Percentiles rank a stretch among this genome's conserved stretches.
phyloP scores from a whole-genome alignment of 2,888 invertebrate species.

The Notodonta ziczac region DNA sequence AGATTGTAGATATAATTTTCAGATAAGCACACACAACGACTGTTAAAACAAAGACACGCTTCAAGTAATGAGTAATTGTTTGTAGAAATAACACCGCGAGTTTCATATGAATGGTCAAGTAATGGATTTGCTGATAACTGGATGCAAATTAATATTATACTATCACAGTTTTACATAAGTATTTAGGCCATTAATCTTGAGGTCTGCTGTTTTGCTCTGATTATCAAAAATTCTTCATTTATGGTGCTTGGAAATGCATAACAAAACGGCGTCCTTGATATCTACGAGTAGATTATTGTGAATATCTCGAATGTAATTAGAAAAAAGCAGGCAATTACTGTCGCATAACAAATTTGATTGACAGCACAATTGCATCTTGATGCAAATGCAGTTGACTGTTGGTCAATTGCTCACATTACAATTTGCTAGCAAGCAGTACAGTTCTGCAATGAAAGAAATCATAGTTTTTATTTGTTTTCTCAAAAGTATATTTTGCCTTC shows the following conservation, averaged over 20 bases:
- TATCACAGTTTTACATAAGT: no score
- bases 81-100: not conserved
- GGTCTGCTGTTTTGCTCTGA: no score
- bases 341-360: constrained; percentile 31
- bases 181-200: no score
- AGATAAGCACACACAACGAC: constrained; percentile 24
- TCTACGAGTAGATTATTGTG: not conserved
- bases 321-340: constrained; percentile 17
- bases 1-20: constrained; percentile 25
- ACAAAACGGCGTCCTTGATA: no score
- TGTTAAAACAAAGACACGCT: not conserved
- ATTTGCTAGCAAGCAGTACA: constrained; percentile 8
- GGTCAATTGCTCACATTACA: not conserved
- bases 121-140: no score
- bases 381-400: not conserved
- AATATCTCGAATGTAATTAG: not conserved
- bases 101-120: constrained; percentile 11
- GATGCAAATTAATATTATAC: no score
- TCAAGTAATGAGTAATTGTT: not conserved
- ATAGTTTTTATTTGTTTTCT: constrained; percentile 13
- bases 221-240: no score
- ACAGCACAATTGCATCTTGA: constrained; percentile 31
- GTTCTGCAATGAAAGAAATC: constrained; percentile 22
- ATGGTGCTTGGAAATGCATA: no score
- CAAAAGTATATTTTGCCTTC: constrained; percentile 11